Base-by-base conservation (phyloP, 1,140 invertebrate genomes). In the Achatina immaculata region DNA sequence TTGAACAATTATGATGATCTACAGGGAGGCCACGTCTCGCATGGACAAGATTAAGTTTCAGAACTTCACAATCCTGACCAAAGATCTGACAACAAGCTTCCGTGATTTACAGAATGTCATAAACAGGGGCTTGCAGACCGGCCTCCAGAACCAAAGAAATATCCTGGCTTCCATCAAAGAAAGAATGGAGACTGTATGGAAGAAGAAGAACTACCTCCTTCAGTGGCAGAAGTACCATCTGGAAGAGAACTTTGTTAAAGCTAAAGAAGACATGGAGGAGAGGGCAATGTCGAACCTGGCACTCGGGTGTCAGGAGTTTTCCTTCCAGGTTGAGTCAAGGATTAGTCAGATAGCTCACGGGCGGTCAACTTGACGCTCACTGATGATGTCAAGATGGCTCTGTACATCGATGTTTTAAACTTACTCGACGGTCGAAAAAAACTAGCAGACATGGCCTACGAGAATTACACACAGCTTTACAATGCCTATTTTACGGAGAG, bases 251-350 rank as follows among this genome's bases (percentile, higher is more conserved):
- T 88, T 88, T 74, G 79, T 86, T 34, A 65, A 85, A 36, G 80
- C 51, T 0, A 65, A 84, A 19, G 82, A 86, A 51, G 87, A 84
- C 0, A 87, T 87, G 87, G 86, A 87, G 28, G 87, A 88, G 78
- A 74, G 85, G 55, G 87, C 86, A 31, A 78, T 87, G 21, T 78
- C 66, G 14, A 75, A 82, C 65, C 38, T 88, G 9, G 80, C 82
- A n/a, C n/a, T 78, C 11, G 72, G 43, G 31, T 51, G n/a, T 43
- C 72, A 76, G 38, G 72, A 81, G 38, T 69, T 65, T 62, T 36
- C 62, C 45, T 75, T 66, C 40, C 72, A 66, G 14, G 48, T 74
- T 7, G 73, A 51, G 28, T 68, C 73, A 19, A n/a, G 62, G 9
- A 76, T 81, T n/a, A 45, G 65, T 28, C 31, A 45, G 9, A 36